Evolutionary conservation across 2,113 vertebrate genomes (phyloP).

Genomic region (Ariopsis seemanni): DNA sequence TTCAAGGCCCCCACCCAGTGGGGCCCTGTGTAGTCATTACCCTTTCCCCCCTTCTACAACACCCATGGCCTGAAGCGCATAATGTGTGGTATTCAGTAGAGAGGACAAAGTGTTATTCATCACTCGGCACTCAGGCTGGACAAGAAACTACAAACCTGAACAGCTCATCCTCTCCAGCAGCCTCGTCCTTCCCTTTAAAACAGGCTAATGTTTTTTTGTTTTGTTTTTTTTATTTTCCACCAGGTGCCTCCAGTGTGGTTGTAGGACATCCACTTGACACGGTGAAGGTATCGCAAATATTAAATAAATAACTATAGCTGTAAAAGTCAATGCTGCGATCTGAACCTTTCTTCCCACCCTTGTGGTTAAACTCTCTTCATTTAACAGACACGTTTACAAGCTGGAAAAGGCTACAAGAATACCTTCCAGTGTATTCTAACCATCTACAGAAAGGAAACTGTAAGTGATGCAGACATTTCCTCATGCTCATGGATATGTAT

Average conservation of each 20-base stretch:
- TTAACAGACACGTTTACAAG: constrained; percentile 88
- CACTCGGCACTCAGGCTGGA: background rate
- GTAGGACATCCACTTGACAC: constrained; percentile 80
- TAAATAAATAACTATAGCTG: background rate
- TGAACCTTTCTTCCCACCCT: background rate
- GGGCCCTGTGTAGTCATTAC: too few relatives aligned
- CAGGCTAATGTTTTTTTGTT: background rate
- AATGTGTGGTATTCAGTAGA: constrained; percentile 41
- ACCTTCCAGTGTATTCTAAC: constrained; percentile 81
- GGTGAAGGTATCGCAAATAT: constrained; percentile 67
- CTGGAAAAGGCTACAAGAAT: constrained; percentile 82
- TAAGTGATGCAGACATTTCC: constrained; percentile 67
- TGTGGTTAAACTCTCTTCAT: too few relatives aligned
- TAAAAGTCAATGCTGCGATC: background rate
- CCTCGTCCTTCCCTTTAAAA: background rate
- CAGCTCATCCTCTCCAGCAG: background rate
- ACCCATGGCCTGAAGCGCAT: constrained; percentile 8
- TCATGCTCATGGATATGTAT: background rate
- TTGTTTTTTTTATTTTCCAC: background rate
- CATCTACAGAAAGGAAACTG: constrained; percentile 88
- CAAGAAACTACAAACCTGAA: constrained; percentile 19
- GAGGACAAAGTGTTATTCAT: constrained; percentile 30
- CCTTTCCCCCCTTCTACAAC: too few relatives aligned
- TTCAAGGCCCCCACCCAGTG: too few relatives aligned
- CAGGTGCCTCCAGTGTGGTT: constrained; percentile 76